These are phyloP conservation scores for Ectemnius cavifrons DNA, from an alignment of 2,888 invertebrate species.

Conservation along the genomic window DNA sequence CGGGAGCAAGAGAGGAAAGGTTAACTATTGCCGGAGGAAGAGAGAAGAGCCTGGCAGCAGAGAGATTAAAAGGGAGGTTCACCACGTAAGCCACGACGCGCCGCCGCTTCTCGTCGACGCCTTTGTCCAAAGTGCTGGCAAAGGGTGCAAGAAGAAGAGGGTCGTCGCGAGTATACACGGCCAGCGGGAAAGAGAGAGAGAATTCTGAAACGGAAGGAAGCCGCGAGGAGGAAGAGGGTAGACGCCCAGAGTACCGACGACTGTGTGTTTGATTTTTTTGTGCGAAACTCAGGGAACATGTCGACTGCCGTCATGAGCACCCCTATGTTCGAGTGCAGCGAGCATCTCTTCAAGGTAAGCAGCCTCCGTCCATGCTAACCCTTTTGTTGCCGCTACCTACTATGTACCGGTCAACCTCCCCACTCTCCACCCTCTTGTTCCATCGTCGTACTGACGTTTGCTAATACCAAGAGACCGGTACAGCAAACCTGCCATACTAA, in stretches of 20 bases:
- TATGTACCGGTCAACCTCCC: background rate
- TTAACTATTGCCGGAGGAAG: conserved; percentile 16
- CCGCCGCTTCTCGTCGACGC: background rate
- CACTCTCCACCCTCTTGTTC: conserved; percentile 2
- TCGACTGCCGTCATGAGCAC: conserved; percentile 89
- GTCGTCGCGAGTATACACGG: background rate
- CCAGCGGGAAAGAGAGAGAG: background rate
- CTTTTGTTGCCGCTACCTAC: background rate
- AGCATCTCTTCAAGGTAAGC: conserved; percentile 85
- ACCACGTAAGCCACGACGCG: conserved; percentile 2
- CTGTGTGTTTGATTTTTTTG: conserved; percentile 37
- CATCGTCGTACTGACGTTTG: background rate
- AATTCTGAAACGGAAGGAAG: conserved; percentile 18
- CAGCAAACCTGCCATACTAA: too few relatives aligned
- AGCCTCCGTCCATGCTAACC: background rate
- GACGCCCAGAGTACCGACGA: conserved; percentile 9
- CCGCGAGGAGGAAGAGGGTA: conserved; percentile 19
- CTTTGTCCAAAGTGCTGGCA: background rate
- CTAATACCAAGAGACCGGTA: background rate
- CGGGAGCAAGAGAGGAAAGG: background rate
- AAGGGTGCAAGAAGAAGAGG: conserved; percentile 4
- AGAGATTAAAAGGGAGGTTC: background rate
- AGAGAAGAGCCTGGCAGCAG: background rate
- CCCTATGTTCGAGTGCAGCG: conserved; percentile 87
- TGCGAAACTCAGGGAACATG: conserved; percentile 79